Percentiles rank a stretch among this genome's conserved stretches.
phyloP scores from a whole-genome alignment of 2,113 vertebrate genomes.

The Lathamus discolor region DNA sequence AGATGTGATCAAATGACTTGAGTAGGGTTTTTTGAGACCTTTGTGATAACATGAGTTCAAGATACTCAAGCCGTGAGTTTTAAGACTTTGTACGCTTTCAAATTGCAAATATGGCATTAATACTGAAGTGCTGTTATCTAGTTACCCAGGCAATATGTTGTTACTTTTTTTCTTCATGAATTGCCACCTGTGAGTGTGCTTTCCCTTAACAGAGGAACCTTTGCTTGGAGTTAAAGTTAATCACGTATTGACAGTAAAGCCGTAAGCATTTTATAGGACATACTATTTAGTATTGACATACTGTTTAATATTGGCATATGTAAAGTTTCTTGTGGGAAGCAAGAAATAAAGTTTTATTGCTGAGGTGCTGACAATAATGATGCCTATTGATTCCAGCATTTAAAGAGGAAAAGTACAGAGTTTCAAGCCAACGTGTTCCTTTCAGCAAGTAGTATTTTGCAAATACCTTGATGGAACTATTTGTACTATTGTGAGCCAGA shows the following conservation, averaged over 20 bases:
- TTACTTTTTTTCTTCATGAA: not conserved
- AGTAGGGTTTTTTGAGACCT: not conserved
- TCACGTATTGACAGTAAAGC: not conserved
- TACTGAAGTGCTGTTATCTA: not conserved
- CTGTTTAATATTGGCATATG: not conserved
- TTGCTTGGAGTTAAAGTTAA: not conserved
- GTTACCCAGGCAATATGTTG: not conserved
- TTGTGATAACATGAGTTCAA: not conserved
- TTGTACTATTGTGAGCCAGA: not conserved
- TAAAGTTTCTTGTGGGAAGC: not conserved
- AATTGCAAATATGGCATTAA: not conserved
- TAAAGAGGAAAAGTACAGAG: not conserved
- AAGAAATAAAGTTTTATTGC: not conserved
- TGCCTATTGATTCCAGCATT: not conserved
- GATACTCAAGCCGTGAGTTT: not conserved
- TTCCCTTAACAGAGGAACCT: not conserved
- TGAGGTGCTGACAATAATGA: not conserved
- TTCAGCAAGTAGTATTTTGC: not conserved
- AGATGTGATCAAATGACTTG: not conserved
- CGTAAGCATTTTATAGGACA: not conserved
- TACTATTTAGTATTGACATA: not conserved
- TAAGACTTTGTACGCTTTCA: not conserved
- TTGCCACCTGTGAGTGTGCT: not conserved
- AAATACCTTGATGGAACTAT: not conserved
- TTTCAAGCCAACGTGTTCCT: not conserved